Evolutionary conservation across 2,797 vertebrate genomes (phyloP).

Genomic region (Anas bernieri): DNA sequence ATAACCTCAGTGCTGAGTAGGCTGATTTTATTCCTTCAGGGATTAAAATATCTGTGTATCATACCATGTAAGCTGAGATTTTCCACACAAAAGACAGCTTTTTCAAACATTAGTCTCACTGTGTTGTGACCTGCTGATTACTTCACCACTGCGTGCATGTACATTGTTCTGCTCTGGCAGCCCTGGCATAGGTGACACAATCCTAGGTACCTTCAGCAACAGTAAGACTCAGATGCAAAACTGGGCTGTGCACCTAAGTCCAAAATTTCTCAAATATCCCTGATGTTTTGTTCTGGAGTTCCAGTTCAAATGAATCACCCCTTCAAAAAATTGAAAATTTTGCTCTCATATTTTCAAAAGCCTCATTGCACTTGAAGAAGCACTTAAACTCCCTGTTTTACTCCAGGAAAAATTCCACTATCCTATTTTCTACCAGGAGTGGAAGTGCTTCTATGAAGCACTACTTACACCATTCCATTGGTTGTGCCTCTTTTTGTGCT

Average conservation of each 20-base stretch:
- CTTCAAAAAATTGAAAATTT: neutral
- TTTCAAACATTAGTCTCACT: neutral
- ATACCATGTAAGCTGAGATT: neutral
- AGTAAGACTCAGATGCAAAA: neutral
- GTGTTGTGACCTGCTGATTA: neutral
- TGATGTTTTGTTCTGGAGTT: neutral
- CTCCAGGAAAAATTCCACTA: neutral
- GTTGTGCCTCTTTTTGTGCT: neutral
- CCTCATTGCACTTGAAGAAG: neutral
- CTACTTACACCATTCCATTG: neutral
- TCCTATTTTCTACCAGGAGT: neutral
- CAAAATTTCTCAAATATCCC: neutral
- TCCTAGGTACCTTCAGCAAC: neutral
- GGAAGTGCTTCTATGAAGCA: neutral
- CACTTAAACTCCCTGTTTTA: neutral
- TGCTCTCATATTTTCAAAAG: neutral
- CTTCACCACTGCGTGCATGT: neutral
- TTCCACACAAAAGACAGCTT: neutral
- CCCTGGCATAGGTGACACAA: neutral
- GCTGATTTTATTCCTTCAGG: neutral
- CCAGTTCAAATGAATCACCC: neutral
- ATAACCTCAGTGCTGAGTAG: neutral
- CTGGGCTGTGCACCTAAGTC: neutral
- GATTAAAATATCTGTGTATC: neutral
- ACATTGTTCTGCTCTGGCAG: neutral